A percentile compares a stretch with the other conserved stretches of the same genome.
Evolutionary conservation across 2,797 vertebrate genomes (phyloP).

Genomic region (Notamacropus eugenii): DNA sequence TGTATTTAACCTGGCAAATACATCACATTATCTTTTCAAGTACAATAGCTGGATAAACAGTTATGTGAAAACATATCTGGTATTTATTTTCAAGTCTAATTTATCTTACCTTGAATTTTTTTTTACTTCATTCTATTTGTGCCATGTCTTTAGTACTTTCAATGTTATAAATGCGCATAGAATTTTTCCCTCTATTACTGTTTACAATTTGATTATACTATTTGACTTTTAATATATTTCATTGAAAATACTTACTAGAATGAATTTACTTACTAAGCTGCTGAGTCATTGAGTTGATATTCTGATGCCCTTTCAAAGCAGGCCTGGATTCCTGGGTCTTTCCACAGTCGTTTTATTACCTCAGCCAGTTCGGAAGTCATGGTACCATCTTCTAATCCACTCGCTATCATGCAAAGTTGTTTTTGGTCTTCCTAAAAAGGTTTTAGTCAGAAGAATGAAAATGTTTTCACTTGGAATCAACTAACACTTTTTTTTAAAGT

Average conservation of each 20-base stretch:
- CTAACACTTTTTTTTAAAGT: neutral
- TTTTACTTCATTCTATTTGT: conserved; percentile 16
- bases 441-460: conserved; percentile 52
- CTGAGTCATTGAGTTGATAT: conserved; percentile 85
- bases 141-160: neutral
- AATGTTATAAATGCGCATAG: neutral
- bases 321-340: conserved; percentile 77
- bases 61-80: neutral
- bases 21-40: neutral
- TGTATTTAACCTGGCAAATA: conserved; percentile 1
- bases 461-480: neutral
- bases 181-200: neutral
- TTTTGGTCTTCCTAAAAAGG: conserved; percentile 82
- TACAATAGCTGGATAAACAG: conserved; percentile 16
- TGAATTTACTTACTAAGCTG: conserved; percentile 84
- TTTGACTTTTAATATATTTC: neutral
- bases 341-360: conserved; percentile 81
- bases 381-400: conserved; percentile 76
- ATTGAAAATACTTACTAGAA: neutral
- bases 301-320: conserved; percentile 83
- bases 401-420: conserved; percentile 76
- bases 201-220: conserved; percentile 3
- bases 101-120: neutral
- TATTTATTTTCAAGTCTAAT: neutral
- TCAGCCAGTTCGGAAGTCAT: conserved; percentile 74